Evolutionary conservation across 2,113 vertebrate species (phyloP).

Genomic region (Axis porcinus): DNA sequence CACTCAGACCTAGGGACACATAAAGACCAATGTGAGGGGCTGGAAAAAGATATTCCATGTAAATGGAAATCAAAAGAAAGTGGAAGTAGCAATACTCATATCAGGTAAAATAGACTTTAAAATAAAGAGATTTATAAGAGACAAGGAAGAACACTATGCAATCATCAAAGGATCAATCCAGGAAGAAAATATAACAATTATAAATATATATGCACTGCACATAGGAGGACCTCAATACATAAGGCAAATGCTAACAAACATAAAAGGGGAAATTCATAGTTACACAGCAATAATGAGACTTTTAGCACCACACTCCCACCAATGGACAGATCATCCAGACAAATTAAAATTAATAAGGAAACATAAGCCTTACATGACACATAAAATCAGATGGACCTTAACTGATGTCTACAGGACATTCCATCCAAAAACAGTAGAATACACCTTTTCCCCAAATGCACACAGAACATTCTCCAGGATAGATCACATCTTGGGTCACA

Average conservation of each 20-base stretch:
- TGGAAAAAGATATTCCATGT: not conserved
- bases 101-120: not conserved
- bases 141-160: not conserved
- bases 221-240: not conserved
- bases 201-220: not conserved
- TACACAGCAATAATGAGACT: not conserved
- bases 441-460: not conserved
- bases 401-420: not conserved
- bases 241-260: not conserved
- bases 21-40: not conserved
- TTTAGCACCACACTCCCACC: not conserved
- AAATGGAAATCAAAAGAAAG: not conserved
- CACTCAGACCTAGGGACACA: not conserved
- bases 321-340: not conserved
- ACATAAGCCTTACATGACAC: not conserved
- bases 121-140: not conserved
- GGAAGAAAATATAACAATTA: not conserved
- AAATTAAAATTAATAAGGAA: not conserved
- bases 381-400: not conserved
- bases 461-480: not conserved
- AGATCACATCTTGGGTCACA: not conserved
- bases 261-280: not conserved
- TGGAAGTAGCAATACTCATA: not conserved
- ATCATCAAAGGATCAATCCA: not conserved
- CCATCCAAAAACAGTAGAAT: not conserved